Evolutionary conservation across 2,888 invertebrate species (phyloP), one percentile per base, ranked within the genome.

Genomic region (Hemithea aestivaria): DNA sequence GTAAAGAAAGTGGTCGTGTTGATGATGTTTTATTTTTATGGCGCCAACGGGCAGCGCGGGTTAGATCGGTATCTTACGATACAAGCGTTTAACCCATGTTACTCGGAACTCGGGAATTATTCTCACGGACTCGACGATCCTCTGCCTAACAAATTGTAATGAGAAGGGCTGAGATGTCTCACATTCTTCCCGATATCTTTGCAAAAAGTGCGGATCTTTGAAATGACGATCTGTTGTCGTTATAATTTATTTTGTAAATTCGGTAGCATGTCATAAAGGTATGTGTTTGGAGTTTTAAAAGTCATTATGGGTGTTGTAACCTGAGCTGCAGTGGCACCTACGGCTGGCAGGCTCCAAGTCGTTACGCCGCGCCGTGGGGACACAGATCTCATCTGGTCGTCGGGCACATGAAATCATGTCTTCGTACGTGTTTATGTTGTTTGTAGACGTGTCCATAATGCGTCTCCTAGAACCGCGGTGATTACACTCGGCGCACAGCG

Each of bases 41-140:
- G 85, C 87, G 87, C 87, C 87, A 84, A 74, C 75, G 70, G 67
- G 73, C 67, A 76, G 80, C 70, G 66, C 77, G 80, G 77, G 79
- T 83, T 81, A 83, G 85, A 87, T 87, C 82, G 70, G 81, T 83
- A 84, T 85, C 84, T 71, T 51, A 56, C 70, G 78, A 82, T 84
- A 83, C 85, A 84, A 81, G 74, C 84, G 77, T 83, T 84, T 84
- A 84, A 84, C 82, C 81, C 81, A 81, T 83, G 85, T 85, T 83
- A 81, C 80, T 77, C 73, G 77, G 80, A 82, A 77, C 69, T 58
- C 64, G 61, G 72, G 75, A 68, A 76, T 74, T 65, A 78, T 83
- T 87, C 84, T 83, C 85, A 84, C 83, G 84, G 77, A 61, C 42
- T 57, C 64, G 58, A 56, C 48, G 42, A 57, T 62, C 52, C 51